Evolutionary conservation across 2,113 vertebrate genomes (phyloP), one percentile per base, ranked within the genome.

Genomic region (Labrus mixtus): DNA sequence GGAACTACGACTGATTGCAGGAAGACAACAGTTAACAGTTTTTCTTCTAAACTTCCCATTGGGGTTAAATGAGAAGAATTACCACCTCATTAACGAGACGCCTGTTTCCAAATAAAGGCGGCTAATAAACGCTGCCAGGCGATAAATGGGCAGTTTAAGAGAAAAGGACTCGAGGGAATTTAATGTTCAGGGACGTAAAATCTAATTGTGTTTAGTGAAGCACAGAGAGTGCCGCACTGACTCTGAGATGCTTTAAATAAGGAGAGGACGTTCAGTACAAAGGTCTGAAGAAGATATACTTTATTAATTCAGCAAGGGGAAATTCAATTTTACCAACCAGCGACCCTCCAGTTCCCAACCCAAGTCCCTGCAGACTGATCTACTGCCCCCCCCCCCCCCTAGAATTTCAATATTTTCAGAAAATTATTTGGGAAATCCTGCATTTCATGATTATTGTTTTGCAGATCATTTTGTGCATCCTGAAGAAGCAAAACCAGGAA

Each of bases 11-110:
- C 8, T 29, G 20, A 65, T 12, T 13, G 57, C 39, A 63, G 51
- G 15, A 79, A 73, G 46, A 11, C 39, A 65, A 72, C 7, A 13
- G 54, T 19, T 19, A 19, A 65, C 23, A 70, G 58, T 8, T 68
- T 43, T 29, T 64, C 4, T 65, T 37, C 37, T 64, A 33, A 72
- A 46, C 20, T 37, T 15, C 15, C 19, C 6, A 16, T 36, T 66
- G n/a, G 23, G 50, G 51, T 15, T 76, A 20, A 64, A 79, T 67
- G 63, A 62, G 43, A 78, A 87, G 43, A 61, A 81, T 79, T 76
- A 78, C 10, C 51, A 73, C 13, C 19, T 71, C 48, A 88, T 74
- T 68, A 85, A 65, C 55, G 57, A 59, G 12, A 43, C 53, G 48
- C 19, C 22, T 29, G 13, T 64, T 78, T 76, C 61, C 25, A 61